Conservation (phyloP, 2,888 invertebrate genomes). For the Lottia gigantea region DNA sequence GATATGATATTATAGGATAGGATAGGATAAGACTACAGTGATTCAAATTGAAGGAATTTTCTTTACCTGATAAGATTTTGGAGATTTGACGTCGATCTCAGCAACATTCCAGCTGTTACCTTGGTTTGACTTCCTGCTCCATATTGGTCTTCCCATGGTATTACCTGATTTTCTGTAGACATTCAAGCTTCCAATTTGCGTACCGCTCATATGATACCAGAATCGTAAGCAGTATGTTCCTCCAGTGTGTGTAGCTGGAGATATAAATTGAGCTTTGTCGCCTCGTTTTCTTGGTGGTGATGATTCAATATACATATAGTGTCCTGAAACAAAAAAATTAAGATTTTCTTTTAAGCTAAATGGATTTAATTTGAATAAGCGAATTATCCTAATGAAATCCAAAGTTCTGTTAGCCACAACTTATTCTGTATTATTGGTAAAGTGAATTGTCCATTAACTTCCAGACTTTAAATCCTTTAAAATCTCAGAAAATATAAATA, state of each 20-base stretch:
- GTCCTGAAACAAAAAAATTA: constrained; percentile 34
- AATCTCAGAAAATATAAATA: no score
- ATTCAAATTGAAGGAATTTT: neutral
- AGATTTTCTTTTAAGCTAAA: no score
- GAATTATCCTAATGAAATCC: no score
- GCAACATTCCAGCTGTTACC: constrained; percentile 53
- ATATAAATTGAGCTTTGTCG: constrained; percentile 53
- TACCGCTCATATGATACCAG: constrained; percentile 57
- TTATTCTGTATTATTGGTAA: no score
- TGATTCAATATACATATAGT: constrained; percentile 56
- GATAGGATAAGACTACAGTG: no score
- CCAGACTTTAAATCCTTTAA: no score
- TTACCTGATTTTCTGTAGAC: constrained; percentile 39
- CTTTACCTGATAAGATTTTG: constrained; percentile 33
- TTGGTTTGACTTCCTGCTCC: constrained; percentile 49
- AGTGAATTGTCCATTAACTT: no score
- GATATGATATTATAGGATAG: no score
- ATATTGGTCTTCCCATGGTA: constrained; percentile 38
- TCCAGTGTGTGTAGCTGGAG: constrained; percentile 29
- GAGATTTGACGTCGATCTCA: constrained; percentile 39
- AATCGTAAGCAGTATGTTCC: constrained; percentile 47
- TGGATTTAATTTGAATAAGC: no score
- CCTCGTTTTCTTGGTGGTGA: constrained; percentile 39
- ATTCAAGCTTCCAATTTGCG: constrained; percentile 42
- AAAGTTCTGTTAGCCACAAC: no score